Evolutionary conservation across 2,888 invertebrate genomes (phyloP).

Genomic region (Melieria picta): DNA sequence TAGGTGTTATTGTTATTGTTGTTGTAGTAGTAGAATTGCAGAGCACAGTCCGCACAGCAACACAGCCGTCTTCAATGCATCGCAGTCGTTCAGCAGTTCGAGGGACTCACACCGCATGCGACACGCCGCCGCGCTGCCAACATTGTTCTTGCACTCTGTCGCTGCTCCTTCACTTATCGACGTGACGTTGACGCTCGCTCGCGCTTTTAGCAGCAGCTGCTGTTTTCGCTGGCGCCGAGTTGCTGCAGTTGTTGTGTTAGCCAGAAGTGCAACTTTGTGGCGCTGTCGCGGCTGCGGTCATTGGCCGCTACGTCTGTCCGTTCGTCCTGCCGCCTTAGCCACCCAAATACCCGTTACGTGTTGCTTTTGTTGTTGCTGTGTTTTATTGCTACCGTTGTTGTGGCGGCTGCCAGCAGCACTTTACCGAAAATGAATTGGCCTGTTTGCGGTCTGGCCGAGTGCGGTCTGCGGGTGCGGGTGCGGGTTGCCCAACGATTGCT

Average conservation of each 20-base stretch:
- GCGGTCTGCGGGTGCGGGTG: background rate
- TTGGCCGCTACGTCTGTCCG: slow-evolving; percentile 9
- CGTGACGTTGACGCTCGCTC: background rate
- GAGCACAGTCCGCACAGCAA: no score
- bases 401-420: background rate
- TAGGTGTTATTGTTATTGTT: no score
- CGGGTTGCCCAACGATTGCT: no score
- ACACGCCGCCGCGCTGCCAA: no score
- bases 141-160: no score
- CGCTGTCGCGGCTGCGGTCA: background rate
- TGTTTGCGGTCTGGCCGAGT: background rate
- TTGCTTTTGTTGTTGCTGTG: background rate
- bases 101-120: no score
- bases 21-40: no score
- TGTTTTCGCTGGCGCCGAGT: background rate
- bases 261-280: background rate
- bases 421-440: background rate
- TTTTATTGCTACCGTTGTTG: background rate
- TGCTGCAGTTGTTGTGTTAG: background rate
- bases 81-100: no score
- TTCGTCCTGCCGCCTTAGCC: background rate
- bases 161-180: background rate
- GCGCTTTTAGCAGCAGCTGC: slow-evolving; percentile 1
- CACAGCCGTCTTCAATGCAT: no score
- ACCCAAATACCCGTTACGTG: background rate